Percentiles rank a stretch among this genome's conserved stretches.
These are phyloP conservation scores for Metopia argyrocephala DNA, from an alignment of 2,888 invertebrate species.

Conservation along the genomic window DNA sequence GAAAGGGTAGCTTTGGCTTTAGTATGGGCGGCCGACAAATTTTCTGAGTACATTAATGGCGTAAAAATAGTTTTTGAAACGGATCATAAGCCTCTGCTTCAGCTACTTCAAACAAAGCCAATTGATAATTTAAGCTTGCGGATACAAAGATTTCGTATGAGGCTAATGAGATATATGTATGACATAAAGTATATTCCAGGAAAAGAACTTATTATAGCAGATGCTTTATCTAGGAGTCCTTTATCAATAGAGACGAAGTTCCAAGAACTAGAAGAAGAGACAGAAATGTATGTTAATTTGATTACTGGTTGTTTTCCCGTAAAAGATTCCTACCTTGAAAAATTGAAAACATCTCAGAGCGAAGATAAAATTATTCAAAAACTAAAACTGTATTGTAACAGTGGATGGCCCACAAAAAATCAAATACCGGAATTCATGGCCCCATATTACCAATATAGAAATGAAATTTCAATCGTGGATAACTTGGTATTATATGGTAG, in stretches of 20 bases:
- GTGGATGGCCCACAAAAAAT: conserved; percentile 31
- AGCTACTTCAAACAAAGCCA: conserved; percentile 19
- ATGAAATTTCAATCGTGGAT: conserved; percentile 41
- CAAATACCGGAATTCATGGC: conserved; percentile 42
- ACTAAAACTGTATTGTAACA: not conserved
- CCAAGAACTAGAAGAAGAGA: conserved; percentile 25
- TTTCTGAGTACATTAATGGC: conserved; percentile 22
- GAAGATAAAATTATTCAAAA: conserved; percentile 15
- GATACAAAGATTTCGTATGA: too few species aligned
- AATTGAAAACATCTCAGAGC: conserved; percentile 19
- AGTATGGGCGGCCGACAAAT: conserved; percentile 37
- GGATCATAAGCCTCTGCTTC: conserved; percentile 23
- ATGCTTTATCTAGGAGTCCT: conserved; percentile 33
- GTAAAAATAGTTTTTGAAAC: conserved; percentile 18
- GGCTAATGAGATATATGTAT: too few species aligned
- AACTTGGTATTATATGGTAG: conserved; percentile 30
- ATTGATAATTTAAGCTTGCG: too few species aligned
- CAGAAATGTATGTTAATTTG: conserved; percentile 39
- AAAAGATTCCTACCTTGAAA: conserved; percentile 22
- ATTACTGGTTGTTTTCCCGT: conserved; percentile 27
- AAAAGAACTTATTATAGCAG: conserved; percentile 28
- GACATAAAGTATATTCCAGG: conserved; percentile 24
- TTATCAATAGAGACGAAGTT: not conserved
- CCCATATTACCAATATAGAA: conserved; percentile 34
- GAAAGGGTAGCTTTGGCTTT: conserved; percentile 24